These are phyloP conservation scores for Lypha dubia DNA, from an alignment of 2,888 invertebrate genomes.

Conservation along the genomic window DNA sequence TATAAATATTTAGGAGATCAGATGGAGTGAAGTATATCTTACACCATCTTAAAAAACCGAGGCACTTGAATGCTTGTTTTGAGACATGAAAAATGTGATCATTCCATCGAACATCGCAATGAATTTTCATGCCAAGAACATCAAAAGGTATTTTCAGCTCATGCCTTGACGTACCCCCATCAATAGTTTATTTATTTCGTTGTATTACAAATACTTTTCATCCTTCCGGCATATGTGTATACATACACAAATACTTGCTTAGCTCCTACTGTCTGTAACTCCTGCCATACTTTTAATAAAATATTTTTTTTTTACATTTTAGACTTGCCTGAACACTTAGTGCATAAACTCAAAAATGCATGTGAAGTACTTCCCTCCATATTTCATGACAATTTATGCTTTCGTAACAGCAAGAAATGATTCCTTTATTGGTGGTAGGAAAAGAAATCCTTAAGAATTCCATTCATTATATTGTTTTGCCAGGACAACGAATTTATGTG, in stretches of 20 bases:
- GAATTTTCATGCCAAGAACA: too few relatives aligned
- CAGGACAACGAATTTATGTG: conserved; percentile 21
- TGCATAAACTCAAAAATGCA: conserved; percentile 1
- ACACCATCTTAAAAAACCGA: too few relatives aligned
- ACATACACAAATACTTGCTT: neutral
- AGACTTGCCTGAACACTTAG: conserved; percentile 1
- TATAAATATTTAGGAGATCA: too few relatives aligned
- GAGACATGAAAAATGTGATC: too few relatives aligned
- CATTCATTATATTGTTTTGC: conserved; percentile 1
- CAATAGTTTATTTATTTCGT: too few relatives aligned
- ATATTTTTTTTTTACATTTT: too few relatives aligned
- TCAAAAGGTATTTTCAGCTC: too few relatives aligned
- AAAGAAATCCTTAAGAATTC: conserved; percentile 11
- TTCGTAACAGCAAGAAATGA: conserved; percentile 37
- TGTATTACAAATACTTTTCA: neutral
- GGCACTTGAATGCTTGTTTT: too few relatives aligned
- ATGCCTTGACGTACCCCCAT: too few relatives aligned
- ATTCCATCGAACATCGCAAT: too few relatives aligned
- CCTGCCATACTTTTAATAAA: conserved; percentile 9
- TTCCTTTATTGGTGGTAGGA: neutral
- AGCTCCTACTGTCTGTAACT: neutral
- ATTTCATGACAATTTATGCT: conserved; percentile 27
- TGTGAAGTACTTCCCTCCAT: conserved; percentile 1
- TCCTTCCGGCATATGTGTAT: neutral
- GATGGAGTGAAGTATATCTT: too few relatives aligned